phyloP scores from a whole-genome alignment of 2,797 vertebrate species.

The Pristis pectinata region DNA sequence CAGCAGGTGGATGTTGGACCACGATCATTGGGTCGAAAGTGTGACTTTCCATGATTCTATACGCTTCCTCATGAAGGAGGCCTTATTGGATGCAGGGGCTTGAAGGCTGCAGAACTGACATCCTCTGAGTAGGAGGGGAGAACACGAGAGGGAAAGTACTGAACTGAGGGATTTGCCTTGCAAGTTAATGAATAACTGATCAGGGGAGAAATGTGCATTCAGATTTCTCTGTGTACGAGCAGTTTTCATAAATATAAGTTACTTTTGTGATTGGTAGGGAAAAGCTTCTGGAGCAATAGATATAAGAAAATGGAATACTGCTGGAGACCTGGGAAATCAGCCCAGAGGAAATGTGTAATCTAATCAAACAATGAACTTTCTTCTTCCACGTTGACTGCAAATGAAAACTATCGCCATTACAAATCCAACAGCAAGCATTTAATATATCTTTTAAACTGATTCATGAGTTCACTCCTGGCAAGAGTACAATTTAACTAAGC shows the following conservation, averaged over 20 bases:
- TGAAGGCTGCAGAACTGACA: neutral
- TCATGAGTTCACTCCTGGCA: neutral
- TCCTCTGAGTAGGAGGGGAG: neutral
- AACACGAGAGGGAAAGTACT: neutral
- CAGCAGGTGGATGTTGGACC: neutral
- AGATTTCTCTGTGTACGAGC: neutral
- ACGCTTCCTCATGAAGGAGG: neutral
- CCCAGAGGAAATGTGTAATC: neutral
- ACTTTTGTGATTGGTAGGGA: neutral
- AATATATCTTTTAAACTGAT: neutral
- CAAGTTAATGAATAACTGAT: neutral
- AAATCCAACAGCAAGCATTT: neutral
- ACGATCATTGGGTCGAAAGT: neutral
- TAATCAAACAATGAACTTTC: neutral
- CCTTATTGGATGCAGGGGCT: neutral
- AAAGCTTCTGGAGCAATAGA: neutral
- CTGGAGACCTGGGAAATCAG: neutral
- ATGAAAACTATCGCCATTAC: neutral
- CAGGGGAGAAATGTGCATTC: neutral
- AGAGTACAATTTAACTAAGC: neutral
- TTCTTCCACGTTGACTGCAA: neutral
- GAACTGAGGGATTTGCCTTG: neutral
- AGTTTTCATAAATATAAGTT: neutral
- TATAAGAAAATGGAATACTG: neutral
- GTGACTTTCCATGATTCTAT: neutral